Base-by-base conservation (phyloP, 2,888 invertebrate species). In the Corbicula japonica region DNA sequence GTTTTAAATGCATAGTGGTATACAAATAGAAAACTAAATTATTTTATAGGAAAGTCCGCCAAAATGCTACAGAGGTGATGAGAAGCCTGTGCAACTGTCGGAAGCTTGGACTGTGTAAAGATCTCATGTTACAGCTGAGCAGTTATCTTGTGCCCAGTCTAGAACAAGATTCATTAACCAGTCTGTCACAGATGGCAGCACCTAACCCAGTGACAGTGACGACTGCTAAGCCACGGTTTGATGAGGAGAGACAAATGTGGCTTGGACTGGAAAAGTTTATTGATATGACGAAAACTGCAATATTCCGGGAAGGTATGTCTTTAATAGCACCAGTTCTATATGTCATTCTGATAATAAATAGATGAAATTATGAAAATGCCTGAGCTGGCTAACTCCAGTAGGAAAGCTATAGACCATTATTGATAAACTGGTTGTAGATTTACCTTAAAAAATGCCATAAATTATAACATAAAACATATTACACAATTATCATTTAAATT, bases 211-310 rank as follows among this genome's bases (percentile, higher is more conserved):
- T 61, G 2, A 35, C 65, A 21, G 50, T 62, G 28, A 48, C 32
- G 30, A 5, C 75, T 41, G 54, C 69, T 26, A 79, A 76, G 62
- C 66, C 69, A 28, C 68, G 78, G 21, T 74, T 75, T 68, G 84
- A 86, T 75, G 83, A 80, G 10, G 88, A 87, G 38, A 66, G 78
- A 48, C 71, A 71, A 34, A 73, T 88, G 72, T 89, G 89, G 88
- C 73, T 76, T 50, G 83, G 85, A 23, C 72, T 89, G 28, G 86
- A 89, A 61, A 79, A 75, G 21, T 85, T 88, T 28, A 76, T 87
- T 18, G 84, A 85, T n/a, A 60, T 84, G n/a, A 56, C 86, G 21
- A 79, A 76, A 18, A 72, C 76, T 30, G 62, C 86, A 0, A 62
- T 90, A n/a, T 74, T 70, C 56, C 86, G 76, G 70, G 86, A 88